phyloP scores from a whole-genome alignment of 2,113 vertebrate species.

The Gnathochromis pfefferi region DNA sequence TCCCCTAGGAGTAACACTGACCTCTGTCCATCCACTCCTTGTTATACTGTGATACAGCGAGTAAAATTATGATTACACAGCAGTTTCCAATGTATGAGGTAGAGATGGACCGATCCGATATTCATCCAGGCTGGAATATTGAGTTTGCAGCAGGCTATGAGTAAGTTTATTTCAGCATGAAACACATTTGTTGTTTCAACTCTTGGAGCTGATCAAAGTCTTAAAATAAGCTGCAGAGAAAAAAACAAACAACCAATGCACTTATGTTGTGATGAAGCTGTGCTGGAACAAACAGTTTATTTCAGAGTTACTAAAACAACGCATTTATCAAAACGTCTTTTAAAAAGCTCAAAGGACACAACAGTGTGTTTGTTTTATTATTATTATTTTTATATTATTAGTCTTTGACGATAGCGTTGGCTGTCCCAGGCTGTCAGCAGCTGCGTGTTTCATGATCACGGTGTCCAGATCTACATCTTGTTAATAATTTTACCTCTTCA shows the following conservation, averaged over 20 bases:
- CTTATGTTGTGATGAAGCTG: not conserved
- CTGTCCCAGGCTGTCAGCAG: not conserved
- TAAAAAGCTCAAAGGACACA: not conserved
- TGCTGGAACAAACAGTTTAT: not conserved
- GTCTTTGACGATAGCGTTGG: not conserved
- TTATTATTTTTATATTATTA: not conserved
- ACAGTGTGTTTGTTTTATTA: not conserved
- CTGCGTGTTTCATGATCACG: not conserved
- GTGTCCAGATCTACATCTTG: not conserved
- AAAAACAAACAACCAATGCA: not conserved
- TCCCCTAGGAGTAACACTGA: not conserved
- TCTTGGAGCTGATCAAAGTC: not conserved
- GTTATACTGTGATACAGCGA: not conserved
- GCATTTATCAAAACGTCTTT: not conserved
- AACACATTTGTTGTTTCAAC: not conserved
- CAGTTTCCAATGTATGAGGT: not conserved
- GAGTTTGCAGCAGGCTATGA: not conserved
- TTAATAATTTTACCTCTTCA: not conserved
- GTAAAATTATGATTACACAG: not conserved
- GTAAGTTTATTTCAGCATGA: not conserved
- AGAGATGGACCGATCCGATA: no score
- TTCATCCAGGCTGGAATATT: not conserved
- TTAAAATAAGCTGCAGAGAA: not conserved
- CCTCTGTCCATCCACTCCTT: not conserved
- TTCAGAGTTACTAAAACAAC: not conserved